phyloP scores from a whole-genome alignment of 2,113 vertebrate species.

The Varanus salvator region DNA sequence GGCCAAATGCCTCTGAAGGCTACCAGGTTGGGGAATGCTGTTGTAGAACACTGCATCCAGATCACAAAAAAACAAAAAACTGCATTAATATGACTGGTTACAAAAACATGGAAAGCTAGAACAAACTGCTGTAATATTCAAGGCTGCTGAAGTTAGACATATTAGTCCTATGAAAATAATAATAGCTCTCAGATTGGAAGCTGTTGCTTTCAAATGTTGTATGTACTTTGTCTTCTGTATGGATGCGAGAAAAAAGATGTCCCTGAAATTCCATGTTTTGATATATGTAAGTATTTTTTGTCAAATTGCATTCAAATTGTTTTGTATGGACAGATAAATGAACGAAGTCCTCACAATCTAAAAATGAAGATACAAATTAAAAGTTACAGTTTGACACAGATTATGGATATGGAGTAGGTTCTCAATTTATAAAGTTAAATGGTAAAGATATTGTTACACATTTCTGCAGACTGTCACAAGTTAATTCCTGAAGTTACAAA shows the following conservation, averaged over 20 bases:
- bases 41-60: not conserved
- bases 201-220: not conserved
- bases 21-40: too few relatives aligned
- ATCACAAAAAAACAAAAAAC: not conserved
- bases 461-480: not conserved
- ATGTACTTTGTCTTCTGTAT: not conserved
- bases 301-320: not conserved
- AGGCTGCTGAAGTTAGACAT: not conserved
- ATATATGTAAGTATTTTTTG: not conserved
- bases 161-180: not conserved
- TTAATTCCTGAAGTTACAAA: not conserved
- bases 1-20: too few relatives aligned
- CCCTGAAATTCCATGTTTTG: not conserved
- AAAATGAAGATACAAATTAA: not conserved
- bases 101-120: not conserved
- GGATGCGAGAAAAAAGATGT: not conserved
- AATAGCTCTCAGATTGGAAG: not conserved
- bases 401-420: not conserved
- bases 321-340: not conserved
- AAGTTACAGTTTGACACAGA: not conserved
- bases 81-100: not conserved
- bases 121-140: not conserved
- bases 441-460: not conserved
- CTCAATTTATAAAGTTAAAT: not conserved
- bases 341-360: not conserved